A percentile compares a stretch with the other conserved stretches of the same genome.
Conservation (phyloP, 30 jellyfish, hydroid and myxozoan species). For the Pseudorhiza aurosa region DNA sequence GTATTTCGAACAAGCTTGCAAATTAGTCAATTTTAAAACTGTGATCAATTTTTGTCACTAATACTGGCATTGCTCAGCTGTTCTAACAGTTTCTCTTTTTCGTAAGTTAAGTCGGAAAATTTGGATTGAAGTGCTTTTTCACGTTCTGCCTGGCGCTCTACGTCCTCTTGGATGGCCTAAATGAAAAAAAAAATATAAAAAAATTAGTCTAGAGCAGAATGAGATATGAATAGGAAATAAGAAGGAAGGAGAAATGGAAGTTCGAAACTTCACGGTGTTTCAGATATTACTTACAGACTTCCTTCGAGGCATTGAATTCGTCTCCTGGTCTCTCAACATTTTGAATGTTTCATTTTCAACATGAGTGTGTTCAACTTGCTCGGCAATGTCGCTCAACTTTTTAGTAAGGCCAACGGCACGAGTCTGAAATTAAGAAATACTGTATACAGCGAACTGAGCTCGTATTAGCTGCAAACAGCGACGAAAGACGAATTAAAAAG, state of each 20-base stretch:
- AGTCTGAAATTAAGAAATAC: too few species aligned
- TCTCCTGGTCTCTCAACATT: slow-evolving; percentile 88
- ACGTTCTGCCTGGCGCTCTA: slow-evolving; percentile 92
- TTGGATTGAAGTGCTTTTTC: slow-evolving; percentile 85
- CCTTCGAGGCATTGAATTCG: slow-evolving; percentile 90
- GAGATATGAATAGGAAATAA: not conserved
- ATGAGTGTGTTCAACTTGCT: slow-evolving; percentile 93
- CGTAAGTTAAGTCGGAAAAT: slow-evolving; percentile 82
- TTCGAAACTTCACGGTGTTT: not conserved
- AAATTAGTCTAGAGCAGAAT: not conserved
- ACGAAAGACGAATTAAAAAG: too few species aligned
- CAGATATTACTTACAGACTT: slow-evolving; percentile 61
- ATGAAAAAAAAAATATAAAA: not conserved
- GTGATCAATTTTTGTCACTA: too few species aligned
- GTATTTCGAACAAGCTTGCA: too few species aligned
- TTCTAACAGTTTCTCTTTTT: slow-evolving; percentile 58
- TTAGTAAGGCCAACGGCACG: slow-evolving; percentile 94
- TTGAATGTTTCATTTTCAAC: slow-evolving; percentile 93
- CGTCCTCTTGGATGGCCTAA: slow-evolving; percentile 98
- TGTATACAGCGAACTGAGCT: too few species aligned
- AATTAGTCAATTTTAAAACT: too few species aligned
- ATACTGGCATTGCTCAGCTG: not conserved
- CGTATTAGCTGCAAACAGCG: too few species aligned
- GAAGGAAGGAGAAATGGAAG: not conserved
- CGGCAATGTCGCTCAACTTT: slow-evolving; percentile 87